These are phyloP conservation scores for Ctenomys sociabilis DNA, from an alignment of 2,113 vertebrate species.

Conservation along the genomic window DNA sequence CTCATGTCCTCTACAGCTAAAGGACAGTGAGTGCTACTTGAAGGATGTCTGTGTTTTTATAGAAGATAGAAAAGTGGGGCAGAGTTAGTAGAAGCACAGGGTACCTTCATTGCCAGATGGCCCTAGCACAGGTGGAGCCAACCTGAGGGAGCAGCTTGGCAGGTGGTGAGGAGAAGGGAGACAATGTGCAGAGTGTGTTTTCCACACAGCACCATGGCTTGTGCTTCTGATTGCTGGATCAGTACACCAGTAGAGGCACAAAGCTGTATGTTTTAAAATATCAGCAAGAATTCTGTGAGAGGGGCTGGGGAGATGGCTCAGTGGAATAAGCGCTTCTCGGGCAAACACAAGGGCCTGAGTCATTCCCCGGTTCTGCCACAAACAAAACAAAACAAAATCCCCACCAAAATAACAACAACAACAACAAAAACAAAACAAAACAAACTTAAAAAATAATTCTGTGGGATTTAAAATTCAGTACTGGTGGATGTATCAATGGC, in stretches of 20 bases:
- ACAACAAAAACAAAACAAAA: not conserved
- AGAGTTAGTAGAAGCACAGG: conserved; percentile 24
- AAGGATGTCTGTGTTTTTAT: not conserved
- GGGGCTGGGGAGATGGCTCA: not conserved
- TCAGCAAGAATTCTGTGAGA: not conserved
- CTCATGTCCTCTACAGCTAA: not conserved
- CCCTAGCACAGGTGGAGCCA: not conserved
- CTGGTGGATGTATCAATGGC: not conserved
- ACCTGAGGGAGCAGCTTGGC: not conserved
- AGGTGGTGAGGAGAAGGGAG: not conserved
- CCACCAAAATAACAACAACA: too few relatives aligned
- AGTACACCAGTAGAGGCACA: not conserved
- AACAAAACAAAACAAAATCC: too few relatives aligned
- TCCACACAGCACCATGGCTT: not conserved
- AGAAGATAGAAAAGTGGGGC: not conserved
- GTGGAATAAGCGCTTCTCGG: too few relatives aligned
- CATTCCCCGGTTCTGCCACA: too few relatives aligned
- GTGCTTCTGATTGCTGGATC: not conserved
- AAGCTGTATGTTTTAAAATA: not conserved
- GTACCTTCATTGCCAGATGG: not conserved
- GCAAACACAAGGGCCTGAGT: too few relatives aligned
- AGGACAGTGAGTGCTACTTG: not conserved
- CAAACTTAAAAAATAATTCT: too few relatives aligned
- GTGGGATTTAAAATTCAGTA: conserved; percentile 39
- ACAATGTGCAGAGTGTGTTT: not conserved